Evolutionary conservation across 2,888 invertebrate genomes (phyloP), one percentile per base, ranked within the genome.

Genomic region (Drosophila paramelanica): DNA sequence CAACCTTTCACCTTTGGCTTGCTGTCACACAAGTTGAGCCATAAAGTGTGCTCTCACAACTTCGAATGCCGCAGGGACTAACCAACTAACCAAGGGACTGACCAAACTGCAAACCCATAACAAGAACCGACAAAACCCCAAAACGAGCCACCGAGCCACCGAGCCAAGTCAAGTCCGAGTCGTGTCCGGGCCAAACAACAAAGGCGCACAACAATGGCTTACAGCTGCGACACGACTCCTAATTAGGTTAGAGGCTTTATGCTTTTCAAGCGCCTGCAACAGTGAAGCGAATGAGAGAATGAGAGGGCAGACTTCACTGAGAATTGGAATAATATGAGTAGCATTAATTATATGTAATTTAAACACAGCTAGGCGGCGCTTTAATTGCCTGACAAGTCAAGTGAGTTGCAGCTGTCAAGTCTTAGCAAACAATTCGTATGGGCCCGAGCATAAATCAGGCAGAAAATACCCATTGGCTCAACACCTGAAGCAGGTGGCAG

Each of bases 291-390:
- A n/a, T n/a, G n/a, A n/a, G n/a, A 7, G 7, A 5, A 6, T 20
- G 36, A 33, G 42, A 49, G 47, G 45, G 55, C 36, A 13, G 36
- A 17, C 33, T 41, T n/a, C 62, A 33, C 3, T 36, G 50, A 14
- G 42, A 36, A 51, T 50, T 43, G 56, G 33, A 57, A 52, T 59
- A 49, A 41, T 59, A 61, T 74, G 65, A 65, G 73, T 65, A 66
- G 59, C 76, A 81, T 81, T 81, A 81, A 81, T 81, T 81, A 85
- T 85, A 73, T 79, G 82, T 68, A 69, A 68, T 64, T 65, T 59
- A 59, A 56, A 60, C 58, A 51, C 70, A 49, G 47, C 47, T 67
- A 62, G 50, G 51, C 39, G 49, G 20, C 38, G 62, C 62, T 77
- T 80, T 79, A 82, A 82, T 79, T 83, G 73, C 62, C 73, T 62